phyloP scores from a whole-genome alignment of 2,797 vertebrate genomes.

The Neoniphon sammara region DNA sequence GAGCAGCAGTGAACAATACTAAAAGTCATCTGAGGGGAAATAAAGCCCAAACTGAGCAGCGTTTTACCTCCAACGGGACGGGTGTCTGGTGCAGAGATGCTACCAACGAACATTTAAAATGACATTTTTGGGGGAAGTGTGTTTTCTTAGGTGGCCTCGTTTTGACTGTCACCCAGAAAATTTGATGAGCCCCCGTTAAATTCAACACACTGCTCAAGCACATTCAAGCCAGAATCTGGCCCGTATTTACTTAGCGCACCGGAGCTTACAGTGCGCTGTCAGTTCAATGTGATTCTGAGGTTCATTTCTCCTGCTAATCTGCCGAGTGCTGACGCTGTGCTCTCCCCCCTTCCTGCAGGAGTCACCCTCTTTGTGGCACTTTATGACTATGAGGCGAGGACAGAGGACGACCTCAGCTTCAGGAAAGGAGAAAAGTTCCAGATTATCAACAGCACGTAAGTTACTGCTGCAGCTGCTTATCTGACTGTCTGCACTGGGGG shows the following conservation, averaged over 20 bases:
- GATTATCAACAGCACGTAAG: slow-evolving; percentile 99
- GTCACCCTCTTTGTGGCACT: slow-evolving; percentile 98
- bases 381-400: slow-evolving; percentile 97
- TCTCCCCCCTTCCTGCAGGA: slow-evolving; percentile 78
- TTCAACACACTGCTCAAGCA: neutral
- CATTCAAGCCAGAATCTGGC: neutral
- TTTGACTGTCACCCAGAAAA: no score
- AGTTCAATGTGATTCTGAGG: slow-evolving; percentile 12
- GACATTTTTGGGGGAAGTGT: neutral
- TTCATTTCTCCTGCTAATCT: slow-evolving; percentile 45
- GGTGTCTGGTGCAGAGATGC: neutral
- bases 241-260: neutral
- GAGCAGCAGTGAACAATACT: neutral
- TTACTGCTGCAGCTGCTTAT: slow-evolving; percentile 61
- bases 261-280: neutral
- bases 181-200: neutral
- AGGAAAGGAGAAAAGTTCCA: slow-evolving; percentile 98
- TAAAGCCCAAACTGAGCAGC: no score
- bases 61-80: neutral
- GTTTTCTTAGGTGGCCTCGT: no score
- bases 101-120: no score
- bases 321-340: slow-evolving; percentile 32
- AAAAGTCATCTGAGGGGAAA: neutral
- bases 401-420: slow-evolving; percentile 98
- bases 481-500: slow-evolving; percentile 1